Percentiles rank a stretch among this genome's conserved stretches.
phyloP scores from a whole-genome alignment of 2,888 invertebrate species.

The Himalopsyche anomala region DNA sequence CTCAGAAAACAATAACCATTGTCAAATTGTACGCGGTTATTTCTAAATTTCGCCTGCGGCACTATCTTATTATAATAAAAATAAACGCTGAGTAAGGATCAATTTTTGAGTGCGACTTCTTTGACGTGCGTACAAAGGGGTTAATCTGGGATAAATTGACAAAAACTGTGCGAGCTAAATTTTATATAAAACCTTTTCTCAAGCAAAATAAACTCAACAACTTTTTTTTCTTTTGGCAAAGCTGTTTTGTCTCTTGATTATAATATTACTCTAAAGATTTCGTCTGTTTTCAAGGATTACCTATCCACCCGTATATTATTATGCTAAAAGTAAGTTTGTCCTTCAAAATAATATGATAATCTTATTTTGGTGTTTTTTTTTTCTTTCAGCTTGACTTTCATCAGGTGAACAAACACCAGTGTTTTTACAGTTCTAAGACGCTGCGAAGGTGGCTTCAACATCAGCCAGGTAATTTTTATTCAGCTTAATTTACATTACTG shows the following conservation, averaged over 20 bases:
- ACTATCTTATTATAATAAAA: neutral
- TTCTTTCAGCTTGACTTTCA: slow-evolving; percentile 8
- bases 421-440: neutral
- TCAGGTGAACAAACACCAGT: neutral
- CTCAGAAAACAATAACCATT: neutral
- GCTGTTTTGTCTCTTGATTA: slow-evolving; percentile 27
- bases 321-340: neutral
- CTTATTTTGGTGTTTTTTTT: neutral
- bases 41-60: neutral
- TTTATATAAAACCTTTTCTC: slow-evolving; percentile 1
- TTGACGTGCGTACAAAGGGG: neutral
- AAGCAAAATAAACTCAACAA: neutral
- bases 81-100: too few species aligned
- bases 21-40: neutral
- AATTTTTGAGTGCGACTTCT: neutral
- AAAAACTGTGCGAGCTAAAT: neutral
- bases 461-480: slow-evolving; percentile 10
- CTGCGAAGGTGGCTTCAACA: slow-evolving; percentile 10
- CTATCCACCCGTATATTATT: slow-evolving; percentile 13
- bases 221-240: neutral
- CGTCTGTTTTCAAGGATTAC: neutral
- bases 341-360: neutral
- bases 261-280: slow-evolving; percentile 19
- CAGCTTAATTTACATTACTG: too few species aligned
- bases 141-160: neutral